Evolutionary conservation across 2,888 invertebrate genomes (phyloP).

Genomic region (Pollenia amentaria): DNA sequence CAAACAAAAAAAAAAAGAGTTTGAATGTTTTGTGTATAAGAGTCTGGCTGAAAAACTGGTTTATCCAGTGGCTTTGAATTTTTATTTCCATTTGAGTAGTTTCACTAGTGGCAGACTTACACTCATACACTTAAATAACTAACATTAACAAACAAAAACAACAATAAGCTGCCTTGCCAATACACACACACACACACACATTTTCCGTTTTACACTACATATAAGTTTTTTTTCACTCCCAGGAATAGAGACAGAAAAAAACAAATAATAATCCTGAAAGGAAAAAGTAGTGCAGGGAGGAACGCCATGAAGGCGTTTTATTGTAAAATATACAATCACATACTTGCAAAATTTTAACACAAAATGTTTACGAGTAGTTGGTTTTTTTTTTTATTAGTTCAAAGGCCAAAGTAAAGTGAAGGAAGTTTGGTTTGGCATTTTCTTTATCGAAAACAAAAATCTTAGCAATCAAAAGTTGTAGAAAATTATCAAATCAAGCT

Average conservation of each 20-base stretch:
- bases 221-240: constrained; percentile 12
- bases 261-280: neutral
- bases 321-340: neutral
- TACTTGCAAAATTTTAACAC: neutral
- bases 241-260: neutral
- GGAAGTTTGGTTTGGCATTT: neutral
- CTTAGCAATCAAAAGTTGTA: no score
- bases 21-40: neutral
- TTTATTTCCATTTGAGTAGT: constrained; percentile 34
- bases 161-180: neutral
- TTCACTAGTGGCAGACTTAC: constrained; percentile 15
- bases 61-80: constrained; percentile 43
- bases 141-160: neutral
- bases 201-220: neutral
- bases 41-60: constrained; percentile 13
- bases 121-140: neutral
- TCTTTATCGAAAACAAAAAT: no score
- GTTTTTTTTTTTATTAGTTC: neutral
- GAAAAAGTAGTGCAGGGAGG: neutral
- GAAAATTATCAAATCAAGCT: no score
- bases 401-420: neutral
- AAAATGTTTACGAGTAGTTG: neutral
- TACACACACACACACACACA: neutral
- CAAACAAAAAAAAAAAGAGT: neutral
- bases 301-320: constrained; percentile 4